phyloP scores from a whole-genome alignment of 2,797 vertebrate species.

The Spinus olivaceus region DNA sequence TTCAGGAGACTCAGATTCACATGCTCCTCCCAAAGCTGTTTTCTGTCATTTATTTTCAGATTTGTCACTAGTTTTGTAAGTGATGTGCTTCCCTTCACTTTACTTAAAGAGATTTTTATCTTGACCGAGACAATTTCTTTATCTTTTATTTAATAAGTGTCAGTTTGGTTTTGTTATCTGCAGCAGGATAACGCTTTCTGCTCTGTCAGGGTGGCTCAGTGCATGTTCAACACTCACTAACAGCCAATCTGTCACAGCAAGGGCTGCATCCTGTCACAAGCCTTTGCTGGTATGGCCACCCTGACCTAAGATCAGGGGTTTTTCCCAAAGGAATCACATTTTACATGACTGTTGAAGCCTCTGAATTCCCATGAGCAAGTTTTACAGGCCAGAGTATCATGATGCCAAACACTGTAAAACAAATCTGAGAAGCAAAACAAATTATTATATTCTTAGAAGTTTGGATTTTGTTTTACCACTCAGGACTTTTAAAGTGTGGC shows the following conservation, averaged over 20 bases:
- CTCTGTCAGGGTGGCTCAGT: constrained; percentile 1
- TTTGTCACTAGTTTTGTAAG: constrained; percentile 11
- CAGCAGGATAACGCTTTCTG: constrained; percentile 9
- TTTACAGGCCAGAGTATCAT: neutral
- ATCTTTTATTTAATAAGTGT: neutral
- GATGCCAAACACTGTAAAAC: neutral
- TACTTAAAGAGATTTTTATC: constrained; percentile 11
- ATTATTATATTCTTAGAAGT: neutral
- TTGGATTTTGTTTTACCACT: neutral
- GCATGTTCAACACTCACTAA: neutral
- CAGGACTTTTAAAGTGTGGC: neutral
- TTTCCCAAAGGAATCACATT: constrained; percentile 25
- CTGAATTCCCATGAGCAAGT: neutral
- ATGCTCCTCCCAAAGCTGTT: neutral
- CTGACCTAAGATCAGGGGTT: neutral
- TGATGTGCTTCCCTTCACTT: neutral
- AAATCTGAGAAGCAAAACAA: neutral
- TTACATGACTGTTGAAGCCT: neutral
- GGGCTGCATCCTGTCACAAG: neutral
- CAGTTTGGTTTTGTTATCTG: neutral
- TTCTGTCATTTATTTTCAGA: constrained; percentile 23
- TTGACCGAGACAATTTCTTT: neutral
- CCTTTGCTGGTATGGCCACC: neutral
- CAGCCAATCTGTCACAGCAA: neutral
- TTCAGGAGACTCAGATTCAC: constrained; percentile 20